Percentiles rank a stretch among this genome's conserved stretches.
Evolutionary conservation across 2,797 vertebrate genomes (phyloP).

Genomic region (Sorex maritimensis): DNA sequence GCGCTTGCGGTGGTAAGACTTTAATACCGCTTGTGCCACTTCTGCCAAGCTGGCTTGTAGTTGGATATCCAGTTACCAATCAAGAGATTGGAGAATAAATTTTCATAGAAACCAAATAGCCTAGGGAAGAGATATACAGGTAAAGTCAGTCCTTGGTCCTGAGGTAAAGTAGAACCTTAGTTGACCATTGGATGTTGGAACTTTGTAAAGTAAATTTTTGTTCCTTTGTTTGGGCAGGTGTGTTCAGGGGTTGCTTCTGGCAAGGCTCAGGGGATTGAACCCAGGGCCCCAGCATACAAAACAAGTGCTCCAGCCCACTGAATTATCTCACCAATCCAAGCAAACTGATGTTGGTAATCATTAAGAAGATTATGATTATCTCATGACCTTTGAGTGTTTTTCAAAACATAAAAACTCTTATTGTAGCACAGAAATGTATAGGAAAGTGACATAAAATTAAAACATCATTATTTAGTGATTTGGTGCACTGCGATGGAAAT

Average conservation of each 20-base stretch:
- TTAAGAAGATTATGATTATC: slow-evolving; percentile 10
- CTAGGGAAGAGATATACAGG: slow-evolving; percentile 6
- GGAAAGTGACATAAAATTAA: slow-evolving; percentile 53
- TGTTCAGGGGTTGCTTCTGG: no score
- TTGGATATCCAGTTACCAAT: slow-evolving; percentile 13
- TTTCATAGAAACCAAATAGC: slow-evolving; percentile 33
- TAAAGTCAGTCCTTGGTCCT: slow-evolving; percentile 27
- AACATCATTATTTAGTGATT: slow-evolving; percentile 58
- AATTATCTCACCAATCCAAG: no score
- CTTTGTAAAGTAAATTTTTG: no score
- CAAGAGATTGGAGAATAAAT: slow-evolving; percentile 8
- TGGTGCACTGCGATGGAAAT: slow-evolving; percentile 36
- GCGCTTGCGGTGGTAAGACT: background rate
- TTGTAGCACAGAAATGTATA: slow-evolving; percentile 31
- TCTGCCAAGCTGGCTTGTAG: slow-evolving; percentile 10
- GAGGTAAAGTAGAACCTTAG: background rate
- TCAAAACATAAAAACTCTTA: slow-evolving; percentile 54
- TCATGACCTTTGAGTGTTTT: slow-evolving; percentile 34
- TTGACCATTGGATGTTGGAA: background rate
- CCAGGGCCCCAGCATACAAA: no score
- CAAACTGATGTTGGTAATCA: slow-evolving; percentile 49
- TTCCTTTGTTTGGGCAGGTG: no score
- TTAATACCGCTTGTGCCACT: background rate
- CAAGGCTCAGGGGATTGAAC: no score
- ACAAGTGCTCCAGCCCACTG: no score